Conservation (phyloP, 2,888 invertebrate species). For the Teinopalpus imperialis region DNA sequence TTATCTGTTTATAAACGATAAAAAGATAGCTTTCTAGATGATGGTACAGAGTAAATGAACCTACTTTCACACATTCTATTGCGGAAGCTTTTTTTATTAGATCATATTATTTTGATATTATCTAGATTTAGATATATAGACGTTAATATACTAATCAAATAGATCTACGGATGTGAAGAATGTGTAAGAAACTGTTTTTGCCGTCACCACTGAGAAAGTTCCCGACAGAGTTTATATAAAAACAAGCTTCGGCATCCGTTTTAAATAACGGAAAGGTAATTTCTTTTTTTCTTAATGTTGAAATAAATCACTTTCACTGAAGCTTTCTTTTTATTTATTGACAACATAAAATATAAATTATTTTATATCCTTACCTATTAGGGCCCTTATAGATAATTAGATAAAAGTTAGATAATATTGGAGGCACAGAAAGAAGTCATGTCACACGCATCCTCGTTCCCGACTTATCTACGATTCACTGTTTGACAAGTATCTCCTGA, state of each 20-base stretch:
- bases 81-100: background rate
- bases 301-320: slow-evolving; percentile 17
- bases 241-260: slow-evolving; percentile 17
- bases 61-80: slow-evolving; percentile 6
- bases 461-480: too few species aligned
- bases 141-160: slow-evolving; percentile 12
- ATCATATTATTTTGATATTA: background rate
- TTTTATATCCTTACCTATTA: too few species aligned
- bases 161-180: slow-evolving; percentile 19
- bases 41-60: background rate
- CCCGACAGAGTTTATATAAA: slow-evolving; percentile 7
- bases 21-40: slow-evolving; percentile 8
- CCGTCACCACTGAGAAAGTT: slow-evolving; percentile 3
- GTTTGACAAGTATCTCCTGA: too few species aligned
- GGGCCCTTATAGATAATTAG: too few species aligned
- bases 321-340: background rate
- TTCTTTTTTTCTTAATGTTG: slow-evolving; percentile 14
- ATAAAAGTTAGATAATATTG: too few species aligned
- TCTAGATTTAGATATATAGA: background rate
- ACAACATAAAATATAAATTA: background rate
- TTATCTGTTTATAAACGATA: background rate
- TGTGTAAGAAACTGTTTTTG: slow-evolving; percentile 16
- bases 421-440: too few species aligned
- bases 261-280: slow-evolving; percentile 18
- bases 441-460: too few species aligned